phyloP scores from a whole-genome alignment of 1,140 invertebrate species.

The Zaprionus ornatus region DNA sequence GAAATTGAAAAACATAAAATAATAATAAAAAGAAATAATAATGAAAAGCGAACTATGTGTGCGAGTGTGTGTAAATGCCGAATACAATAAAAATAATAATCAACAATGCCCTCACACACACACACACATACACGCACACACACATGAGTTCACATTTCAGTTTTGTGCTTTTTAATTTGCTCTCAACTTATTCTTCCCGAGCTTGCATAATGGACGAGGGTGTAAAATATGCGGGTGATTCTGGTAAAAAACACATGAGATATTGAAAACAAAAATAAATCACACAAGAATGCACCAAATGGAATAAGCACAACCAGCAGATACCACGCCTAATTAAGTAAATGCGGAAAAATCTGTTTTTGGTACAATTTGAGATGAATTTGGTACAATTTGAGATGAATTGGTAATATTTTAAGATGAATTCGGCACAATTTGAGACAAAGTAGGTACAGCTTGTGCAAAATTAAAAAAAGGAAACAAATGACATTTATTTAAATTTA shows the following conservation, averaged over 20 bases:
- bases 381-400: not conserved
- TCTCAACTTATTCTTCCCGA: constrained; percentile 50
- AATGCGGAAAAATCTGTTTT: not conserved
- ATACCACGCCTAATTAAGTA: not conserved
- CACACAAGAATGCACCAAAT: not conserved
- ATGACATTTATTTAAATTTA: not conserved
- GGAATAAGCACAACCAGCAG: not conserved
- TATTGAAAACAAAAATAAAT: constrained; percentile 7
- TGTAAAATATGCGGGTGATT: constrained; percentile 46
- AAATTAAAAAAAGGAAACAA: not conserved
- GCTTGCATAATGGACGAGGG: constrained; percentile 33
- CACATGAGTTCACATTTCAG: constrained; percentile 52
- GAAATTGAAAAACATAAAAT: constrained; percentile 73
- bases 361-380: not conserved
- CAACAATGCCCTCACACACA: constrained; percentile 58
- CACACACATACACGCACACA: constrained; percentile 21
- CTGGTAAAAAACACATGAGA: constrained; percentile 14
- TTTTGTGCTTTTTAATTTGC: constrained; percentile 54
- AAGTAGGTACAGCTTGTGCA: too few relatives aligned
- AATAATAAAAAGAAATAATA: constrained; percentile 61
- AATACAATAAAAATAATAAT: constrained; percentile 77
- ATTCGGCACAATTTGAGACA: not conserved
- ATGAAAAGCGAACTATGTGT: constrained; percentile 59
- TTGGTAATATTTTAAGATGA: not conserved
- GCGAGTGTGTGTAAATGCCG: constrained; percentile 59